A percentile compares a stretch with the other conserved stretches of the same genome.
These are phyloP conservation scores for Bubalus kerabau DNA, from an alignment of 2,113 vertebrate genomes.

Conservation along the genomic window DNA sequence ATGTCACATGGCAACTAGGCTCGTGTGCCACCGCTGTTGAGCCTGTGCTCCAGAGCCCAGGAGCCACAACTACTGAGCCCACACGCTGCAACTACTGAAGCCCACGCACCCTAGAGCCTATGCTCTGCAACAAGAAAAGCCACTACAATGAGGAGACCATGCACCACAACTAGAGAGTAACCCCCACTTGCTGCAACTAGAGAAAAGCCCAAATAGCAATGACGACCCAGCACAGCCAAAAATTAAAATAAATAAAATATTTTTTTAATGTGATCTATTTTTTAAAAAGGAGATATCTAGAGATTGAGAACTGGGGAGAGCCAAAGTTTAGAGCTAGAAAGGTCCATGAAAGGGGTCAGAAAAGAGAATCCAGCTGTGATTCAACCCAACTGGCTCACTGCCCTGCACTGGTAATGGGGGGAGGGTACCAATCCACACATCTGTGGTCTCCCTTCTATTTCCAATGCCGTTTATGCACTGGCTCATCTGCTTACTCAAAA, in stretches of 20 bases:
- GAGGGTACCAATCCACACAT: not conserved
- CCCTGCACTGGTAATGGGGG: accelerated
- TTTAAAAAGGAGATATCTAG: not conserved
- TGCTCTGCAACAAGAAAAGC: not conserved
- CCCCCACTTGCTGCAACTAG: not conserved
- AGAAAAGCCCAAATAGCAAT: not conserved
- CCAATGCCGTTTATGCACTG: not conserved
- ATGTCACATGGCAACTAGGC: not conserved
- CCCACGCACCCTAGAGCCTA: not conserved
- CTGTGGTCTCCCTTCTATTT: too few relatives aligned
- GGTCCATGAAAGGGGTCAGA: not conserved
- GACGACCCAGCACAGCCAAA: not conserved
- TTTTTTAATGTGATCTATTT: not conserved
- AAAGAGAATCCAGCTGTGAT: not conserved
- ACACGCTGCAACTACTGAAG: not conserved
- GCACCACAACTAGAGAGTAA: not conserved
- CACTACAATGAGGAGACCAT: not conserved
- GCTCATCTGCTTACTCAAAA: not conserved
- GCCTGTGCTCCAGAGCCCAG: not conserved
- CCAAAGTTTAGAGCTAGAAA: not conserved
- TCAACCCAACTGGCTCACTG: not conserved
- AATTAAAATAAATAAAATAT: not conserved
- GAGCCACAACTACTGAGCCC: not conserved
- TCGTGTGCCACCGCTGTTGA: not conserved
- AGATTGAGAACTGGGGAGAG: not conserved